phyloP scores from a whole-genome alignment of 1,140 invertebrate genomes.

The Zaprionus tsacasi region DNA sequence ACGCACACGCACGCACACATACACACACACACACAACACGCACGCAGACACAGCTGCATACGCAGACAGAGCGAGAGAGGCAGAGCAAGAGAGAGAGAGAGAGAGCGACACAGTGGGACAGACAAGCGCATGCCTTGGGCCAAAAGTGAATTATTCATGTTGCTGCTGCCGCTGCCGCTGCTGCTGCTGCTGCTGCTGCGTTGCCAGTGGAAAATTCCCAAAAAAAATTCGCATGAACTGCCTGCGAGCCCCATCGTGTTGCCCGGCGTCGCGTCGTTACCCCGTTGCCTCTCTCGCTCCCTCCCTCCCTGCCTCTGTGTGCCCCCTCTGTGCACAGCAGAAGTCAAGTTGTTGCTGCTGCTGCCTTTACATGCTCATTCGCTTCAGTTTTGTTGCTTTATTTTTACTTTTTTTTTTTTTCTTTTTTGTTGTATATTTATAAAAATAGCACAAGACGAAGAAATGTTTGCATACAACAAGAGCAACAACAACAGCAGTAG shows the following conservation, averaged over 20 bases:
- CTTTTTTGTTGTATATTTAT: conserved; percentile 43
- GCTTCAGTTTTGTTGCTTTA: conserved; percentile 43
- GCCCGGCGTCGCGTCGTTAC: conserved; percentile 47
- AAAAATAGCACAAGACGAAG: conserved; percentile 79
- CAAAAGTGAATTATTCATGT: conserved; percentile 82
- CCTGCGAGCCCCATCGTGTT: conserved; percentile 52
- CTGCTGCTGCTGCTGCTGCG: conserved; percentile 35
- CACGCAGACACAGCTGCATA: conserved; percentile 1
- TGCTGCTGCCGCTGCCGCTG: conserved; percentile 30
- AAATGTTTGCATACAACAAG: conserved; percentile 72
- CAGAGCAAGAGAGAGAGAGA: background rate
- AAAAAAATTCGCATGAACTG: conserved; percentile 81
- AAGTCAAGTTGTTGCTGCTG: conserved; percentile 54
- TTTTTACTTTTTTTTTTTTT: conserved; percentile 23
- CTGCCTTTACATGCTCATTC: conserved; percentile 50
- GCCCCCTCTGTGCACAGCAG: conserved; percentile 23
- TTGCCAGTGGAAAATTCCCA: conserved; percentile 80
- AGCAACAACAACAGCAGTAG: conserved; percentile 22
- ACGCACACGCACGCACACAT: conserved; percentile 15
- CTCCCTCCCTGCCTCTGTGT: background rate
- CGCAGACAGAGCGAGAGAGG: background rate
- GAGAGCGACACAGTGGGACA: conserved; percentile 2
- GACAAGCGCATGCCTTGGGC: conserved; percentile 59
- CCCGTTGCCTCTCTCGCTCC: background rate
- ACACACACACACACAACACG: conserved; percentile 11